Evolutionary conservation across 2,113 vertebrate species (phyloP).

Genomic region (Mus pahari): DNA sequence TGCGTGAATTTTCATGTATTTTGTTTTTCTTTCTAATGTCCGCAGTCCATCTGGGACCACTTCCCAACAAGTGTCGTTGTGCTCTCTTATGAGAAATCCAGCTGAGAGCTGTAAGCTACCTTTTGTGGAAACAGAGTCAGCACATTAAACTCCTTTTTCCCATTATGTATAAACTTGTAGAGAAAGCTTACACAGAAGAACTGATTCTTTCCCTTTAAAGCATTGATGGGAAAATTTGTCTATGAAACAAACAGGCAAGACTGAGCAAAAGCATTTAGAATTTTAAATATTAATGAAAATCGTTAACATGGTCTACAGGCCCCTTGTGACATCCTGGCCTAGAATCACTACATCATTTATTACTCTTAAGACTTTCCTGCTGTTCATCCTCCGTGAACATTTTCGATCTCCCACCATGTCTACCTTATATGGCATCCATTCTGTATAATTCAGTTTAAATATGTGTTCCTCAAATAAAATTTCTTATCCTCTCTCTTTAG

Average conservation of each 20-base stretch:
- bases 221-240: not conserved
- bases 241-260: not conserved
- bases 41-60: not conserved
- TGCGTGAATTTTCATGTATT: not conserved
- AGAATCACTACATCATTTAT: not conserved
- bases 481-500: not conserved
- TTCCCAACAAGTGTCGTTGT: not conserved
- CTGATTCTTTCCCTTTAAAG: slow-evolving; percentile 29
- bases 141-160: not conserved
- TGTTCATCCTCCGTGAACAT: not conserved
- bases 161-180: not conserved
- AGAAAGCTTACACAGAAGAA: not conserved
- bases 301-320: not conserved
- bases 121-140: not conserved
- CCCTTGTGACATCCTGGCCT: not conserved
- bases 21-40: not conserved
- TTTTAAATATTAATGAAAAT: not conserved
- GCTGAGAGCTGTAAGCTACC: not conserved
- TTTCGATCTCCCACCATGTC: not conserved
- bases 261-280: not conserved
- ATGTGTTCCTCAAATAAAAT: not conserved
- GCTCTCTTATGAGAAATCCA: not conserved
- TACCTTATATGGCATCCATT: not conserved
- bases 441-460: not conserved
- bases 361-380: not conserved